These are phyloP conservation scores for Antheraea assamensis DNA, from an alignment of 2,888 invertebrate species.

Conservation along the genomic window DNA sequence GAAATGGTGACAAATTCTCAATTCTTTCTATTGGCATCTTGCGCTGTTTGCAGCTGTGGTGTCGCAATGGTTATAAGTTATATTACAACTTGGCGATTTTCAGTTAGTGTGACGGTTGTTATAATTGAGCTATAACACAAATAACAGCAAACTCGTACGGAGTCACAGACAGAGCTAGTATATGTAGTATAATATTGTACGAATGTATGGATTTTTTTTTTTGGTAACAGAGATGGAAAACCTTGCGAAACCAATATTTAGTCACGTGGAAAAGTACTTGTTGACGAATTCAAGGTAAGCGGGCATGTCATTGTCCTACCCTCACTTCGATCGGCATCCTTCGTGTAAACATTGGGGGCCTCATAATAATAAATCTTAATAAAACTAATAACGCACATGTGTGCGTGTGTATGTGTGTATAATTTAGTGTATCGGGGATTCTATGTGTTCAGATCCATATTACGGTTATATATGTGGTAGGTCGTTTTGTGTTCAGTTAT, in stretches of 20 bases:
- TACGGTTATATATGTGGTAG: background rate
- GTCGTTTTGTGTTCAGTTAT: background rate
- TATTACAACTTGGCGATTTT: too few species aligned
- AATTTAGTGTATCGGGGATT: background rate
- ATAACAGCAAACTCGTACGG: background rate
- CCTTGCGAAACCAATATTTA: background rate
- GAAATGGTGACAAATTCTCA: too few species aligned
- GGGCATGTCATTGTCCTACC: slow-evolving; percentile 41
- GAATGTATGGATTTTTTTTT: background rate
- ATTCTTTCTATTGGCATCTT: too few species aligned
- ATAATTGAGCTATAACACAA: too few species aligned
- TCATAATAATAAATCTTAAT: slow-evolving; percentile 43
- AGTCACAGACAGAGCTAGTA: background rate
- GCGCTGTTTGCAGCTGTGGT: too few species aligned
- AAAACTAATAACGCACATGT: slow-evolving; percentile 29
- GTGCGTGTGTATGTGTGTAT: background rate
- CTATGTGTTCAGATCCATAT: background rate
- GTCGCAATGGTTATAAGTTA: too few species aligned
- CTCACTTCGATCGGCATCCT: slow-evolving; percentile 26
- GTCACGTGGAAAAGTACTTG: slow-evolving; percentile 33
- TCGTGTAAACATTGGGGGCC: slow-evolving; percentile 40
- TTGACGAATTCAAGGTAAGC: slow-evolving; percentile 33
- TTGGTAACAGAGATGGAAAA: background rate
- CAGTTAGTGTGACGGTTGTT: too few species aligned
- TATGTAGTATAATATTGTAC: background rate